Evolutionary conservation across 2,113 vertebrate genomes (phyloP).

Genomic region (Erythrocercus mccallii): DNA sequence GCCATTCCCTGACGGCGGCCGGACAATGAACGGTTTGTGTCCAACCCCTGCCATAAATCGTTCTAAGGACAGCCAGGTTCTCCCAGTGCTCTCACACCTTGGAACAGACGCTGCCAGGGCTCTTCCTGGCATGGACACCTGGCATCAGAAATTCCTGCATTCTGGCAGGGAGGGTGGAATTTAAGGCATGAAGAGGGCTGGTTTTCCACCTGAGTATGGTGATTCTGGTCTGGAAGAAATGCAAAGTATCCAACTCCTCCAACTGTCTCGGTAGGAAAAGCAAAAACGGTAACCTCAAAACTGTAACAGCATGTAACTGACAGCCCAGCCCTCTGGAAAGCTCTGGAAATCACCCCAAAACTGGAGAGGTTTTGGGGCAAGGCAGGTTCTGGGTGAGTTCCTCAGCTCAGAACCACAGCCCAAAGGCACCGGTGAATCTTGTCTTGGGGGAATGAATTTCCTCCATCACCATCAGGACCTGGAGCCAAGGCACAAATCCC

Average conservation of each 20-base stretch:
- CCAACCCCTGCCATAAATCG: fast-evolving
- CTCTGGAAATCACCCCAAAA: not conserved
- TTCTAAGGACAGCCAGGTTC: not conserved
- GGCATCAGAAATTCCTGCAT: fast-evolving
- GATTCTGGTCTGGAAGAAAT: not conserved
- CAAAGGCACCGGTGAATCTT: fast-evolving
- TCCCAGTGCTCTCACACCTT: not conserved
- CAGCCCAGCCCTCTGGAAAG: not conserved
- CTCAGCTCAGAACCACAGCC: not conserved
- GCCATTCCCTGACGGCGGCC: not conserved
- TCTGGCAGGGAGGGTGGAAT: not conserved
- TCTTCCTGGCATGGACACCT: fast-evolving
- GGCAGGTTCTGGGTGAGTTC: not conserved
- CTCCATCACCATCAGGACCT: not conserved
- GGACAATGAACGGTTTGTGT: fast-evolving
- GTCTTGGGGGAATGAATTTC: not conserved
- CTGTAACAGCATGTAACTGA: not conserved
- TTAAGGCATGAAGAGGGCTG: fast-evolving
- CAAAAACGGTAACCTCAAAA: not conserved
- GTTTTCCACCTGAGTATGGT: fast-evolving
- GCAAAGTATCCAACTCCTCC: not conserved
- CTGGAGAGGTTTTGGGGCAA: not conserved
- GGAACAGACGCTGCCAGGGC: not conserved
- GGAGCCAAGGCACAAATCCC: not conserved
- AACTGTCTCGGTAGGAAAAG: not conserved